Base-by-base conservation (phyloP, 2,113 vertebrate genomes). In the Speoplatyrhinus poulsoni region DNA sequence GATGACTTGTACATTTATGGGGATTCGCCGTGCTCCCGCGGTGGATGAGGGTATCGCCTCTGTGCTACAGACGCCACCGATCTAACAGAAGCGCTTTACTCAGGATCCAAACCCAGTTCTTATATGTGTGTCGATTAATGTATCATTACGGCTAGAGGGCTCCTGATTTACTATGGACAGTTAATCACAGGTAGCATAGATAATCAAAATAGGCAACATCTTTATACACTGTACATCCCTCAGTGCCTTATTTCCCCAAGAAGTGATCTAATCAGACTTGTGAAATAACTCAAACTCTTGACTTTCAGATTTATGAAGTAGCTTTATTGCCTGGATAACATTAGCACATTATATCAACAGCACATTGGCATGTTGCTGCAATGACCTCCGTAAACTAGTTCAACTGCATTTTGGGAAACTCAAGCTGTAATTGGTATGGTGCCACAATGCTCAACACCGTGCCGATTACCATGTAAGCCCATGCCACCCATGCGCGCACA, bases 1-100 rank as follows among this genome's bases (percentile, higher is more conserved):
- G 83, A 70, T n/a, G 65, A 75, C 59, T 69, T 78, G 67, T 65
- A 81, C 3, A 26, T 26, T 26, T 26, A 26, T 26, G 67, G 61
- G 52, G 41, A 57, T 65, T 79, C 60, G 6, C 59, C 57, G 56
- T 48, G 26, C 64, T 36, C 60, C 26, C 49, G 26, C 59, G 64
- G 56, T 52, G 26, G 7, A 41, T 10, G 3, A 67, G 52, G 69
- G 4, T 55, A 69, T 48, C 3, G 36, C 36, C 36, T 41, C 36
- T 8, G 36, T 7, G 36, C 9, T 33, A 50, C 68, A 8, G 55
- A 75, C 36, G 62, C 56, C 4, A 33, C 59, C 62, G 72, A 79
- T 71, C 75, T 41, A 65, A 77, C 72, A 47, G 46, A 59, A 36
- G 54, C 36, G 48, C 52, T 74, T 46, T 15, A 76, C 75, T 73